Percentiles rank a stretch among this genome's conserved stretches.
phyloP scores from a whole-genome alignment of 1,140 invertebrate species.

The Drosophila parabipectinata region DNA sequence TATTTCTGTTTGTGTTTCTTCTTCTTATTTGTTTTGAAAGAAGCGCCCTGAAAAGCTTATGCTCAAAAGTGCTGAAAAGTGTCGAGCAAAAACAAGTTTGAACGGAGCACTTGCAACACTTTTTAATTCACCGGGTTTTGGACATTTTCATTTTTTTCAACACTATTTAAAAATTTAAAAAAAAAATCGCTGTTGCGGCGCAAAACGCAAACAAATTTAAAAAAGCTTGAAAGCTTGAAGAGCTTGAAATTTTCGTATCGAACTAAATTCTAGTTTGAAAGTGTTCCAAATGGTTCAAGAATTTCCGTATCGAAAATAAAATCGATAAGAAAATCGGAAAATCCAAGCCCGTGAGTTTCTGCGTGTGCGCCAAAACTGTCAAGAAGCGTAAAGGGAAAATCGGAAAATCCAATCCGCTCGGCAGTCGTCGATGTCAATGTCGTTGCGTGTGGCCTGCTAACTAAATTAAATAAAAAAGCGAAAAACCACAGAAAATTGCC shows the following conservation, averaged over 20 bases:
- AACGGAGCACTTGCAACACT: constrained; percentile 25
- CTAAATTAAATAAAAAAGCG: constrained; percentile 22
- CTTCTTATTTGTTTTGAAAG: constrained; percentile 6
- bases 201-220: no score
- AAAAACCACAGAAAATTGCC: constrained; percentile 19
- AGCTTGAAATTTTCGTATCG: no score
- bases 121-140: background rate
- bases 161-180: no score
- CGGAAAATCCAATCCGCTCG: constrained; percentile 57
- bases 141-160: no score
- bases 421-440: constrained; percentile 64
- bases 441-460: constrained; percentile 66
- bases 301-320: no score
- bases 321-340: no score
- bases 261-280: no score
- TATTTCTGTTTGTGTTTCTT: background rate
- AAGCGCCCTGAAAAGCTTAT: constrained; percentile 23
- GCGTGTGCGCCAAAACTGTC: constrained; percentile 50
- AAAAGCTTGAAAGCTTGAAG: no score
- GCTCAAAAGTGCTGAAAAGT: constrained; percentile 7
- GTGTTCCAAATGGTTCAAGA: no score
- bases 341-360: no score
- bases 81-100: no score
- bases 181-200: no score
- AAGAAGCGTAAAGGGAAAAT: constrained; percentile 58